phyloP scores from a whole-genome alignment of 1,140 invertebrate genomes.

The Drosophila ananassae region DNA sequence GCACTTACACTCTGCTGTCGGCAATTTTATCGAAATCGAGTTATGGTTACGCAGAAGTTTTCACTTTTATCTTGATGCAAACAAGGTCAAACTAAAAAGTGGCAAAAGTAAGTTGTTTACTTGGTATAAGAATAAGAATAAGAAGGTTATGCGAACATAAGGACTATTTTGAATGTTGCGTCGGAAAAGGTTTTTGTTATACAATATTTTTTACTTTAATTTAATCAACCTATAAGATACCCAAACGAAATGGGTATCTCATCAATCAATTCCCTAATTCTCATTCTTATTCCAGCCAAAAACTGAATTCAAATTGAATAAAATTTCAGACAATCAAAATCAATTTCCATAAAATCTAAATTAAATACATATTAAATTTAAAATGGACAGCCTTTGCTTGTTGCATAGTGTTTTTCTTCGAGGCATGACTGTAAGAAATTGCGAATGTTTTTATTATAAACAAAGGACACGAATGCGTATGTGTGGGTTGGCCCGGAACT shows the following conservation, averaged over 20 bases:
- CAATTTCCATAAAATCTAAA: not conserved
- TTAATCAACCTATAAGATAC: no score
- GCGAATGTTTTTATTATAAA: constrained; percentile 81
- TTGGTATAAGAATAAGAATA: not conserved
- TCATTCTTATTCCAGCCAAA: not conserved
- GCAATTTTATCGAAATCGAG: constrained; percentile 20
- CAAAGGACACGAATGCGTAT: constrained; percentile 43
- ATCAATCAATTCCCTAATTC: not conserved
- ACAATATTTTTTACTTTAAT: no score
- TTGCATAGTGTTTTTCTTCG: constrained; percentile 42
- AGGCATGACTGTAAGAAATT: constrained; percentile 55
- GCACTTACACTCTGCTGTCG: constrained; percentile 46
- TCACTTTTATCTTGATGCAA: not conserved
- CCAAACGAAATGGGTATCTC: no score
- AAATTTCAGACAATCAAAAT: not conserved
- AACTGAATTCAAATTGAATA: not conserved
- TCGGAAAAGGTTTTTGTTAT: no score
- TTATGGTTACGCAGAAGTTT: constrained; percentile 15
- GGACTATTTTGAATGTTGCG: no score
- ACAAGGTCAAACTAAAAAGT: constrained; percentile 3
- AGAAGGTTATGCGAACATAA: not conserved
- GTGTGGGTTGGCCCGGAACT: constrained; percentile 48
- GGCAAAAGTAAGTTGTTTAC: not conserved
- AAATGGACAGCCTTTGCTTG: constrained; percentile 5
- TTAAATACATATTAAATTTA: not conserved